These are phyloP conservation scores for Nephila pilipes DNA, from an alignment of 1,140 invertebrate species.

Conservation along the genomic window DNA sequence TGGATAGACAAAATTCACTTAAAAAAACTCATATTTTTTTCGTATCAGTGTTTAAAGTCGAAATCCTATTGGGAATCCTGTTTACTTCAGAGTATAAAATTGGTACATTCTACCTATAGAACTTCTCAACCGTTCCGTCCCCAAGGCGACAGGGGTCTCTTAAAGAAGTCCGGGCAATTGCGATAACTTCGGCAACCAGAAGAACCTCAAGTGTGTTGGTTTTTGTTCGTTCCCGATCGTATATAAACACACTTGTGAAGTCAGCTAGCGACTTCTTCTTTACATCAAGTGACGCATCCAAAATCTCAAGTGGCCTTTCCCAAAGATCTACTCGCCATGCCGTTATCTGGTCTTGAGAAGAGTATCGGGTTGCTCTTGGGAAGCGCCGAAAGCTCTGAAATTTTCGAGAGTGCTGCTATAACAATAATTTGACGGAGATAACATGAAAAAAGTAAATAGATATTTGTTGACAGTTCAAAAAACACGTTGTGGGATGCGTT, in stretches of 20 bases:
- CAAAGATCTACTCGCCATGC: neutral
- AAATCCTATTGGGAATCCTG: neutral
- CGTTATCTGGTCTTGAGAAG: conserved; percentile 5
- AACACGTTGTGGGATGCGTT: neutral
- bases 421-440: conserved; percentile 35
- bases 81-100: neutral
- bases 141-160: conserved; percentile 12
- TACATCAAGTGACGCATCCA: neutral
- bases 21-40: neutral
- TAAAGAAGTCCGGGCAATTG: neutral
- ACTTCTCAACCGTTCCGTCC: neutral
- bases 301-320: conserved; percentile 46
- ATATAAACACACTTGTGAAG: conserved; percentile 69
- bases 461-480: neutral
- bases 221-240: conserved; percentile 33
- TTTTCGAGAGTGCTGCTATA: conserved; percentile 11
- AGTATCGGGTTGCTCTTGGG: conserved; percentile 1
- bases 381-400: conserved; percentile 1
- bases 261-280: conserved; percentile 18
- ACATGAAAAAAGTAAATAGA: neutral
- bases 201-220: conserved; percentile 11
- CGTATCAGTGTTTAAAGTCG: neutral
- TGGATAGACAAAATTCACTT: neutral
- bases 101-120: neutral
- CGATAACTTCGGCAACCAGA: neutral